Percentiles rank a stretch among this genome's conserved stretches.
Evolutionary conservation across 2,797 vertebrate genomes (phyloP).

Genomic region (Anguilla anguilla): DNA sequence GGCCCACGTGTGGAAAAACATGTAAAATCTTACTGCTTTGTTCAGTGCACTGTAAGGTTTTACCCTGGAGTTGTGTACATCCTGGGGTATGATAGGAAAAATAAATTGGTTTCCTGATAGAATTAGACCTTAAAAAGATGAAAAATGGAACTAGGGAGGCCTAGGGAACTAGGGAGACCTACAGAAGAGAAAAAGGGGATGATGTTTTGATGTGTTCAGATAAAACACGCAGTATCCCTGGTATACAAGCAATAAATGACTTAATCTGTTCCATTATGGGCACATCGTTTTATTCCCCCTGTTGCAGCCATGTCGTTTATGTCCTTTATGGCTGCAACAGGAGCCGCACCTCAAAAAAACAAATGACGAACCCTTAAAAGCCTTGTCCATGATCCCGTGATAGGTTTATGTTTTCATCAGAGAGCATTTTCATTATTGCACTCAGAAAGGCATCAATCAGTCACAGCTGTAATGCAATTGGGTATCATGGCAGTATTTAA

Average conservation of each 20-base stretch:
- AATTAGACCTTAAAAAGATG: too few species aligned
- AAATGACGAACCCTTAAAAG: neutral
- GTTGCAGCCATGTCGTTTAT: neutral
- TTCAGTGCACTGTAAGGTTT: too few species aligned
- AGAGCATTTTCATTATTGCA: neutral
- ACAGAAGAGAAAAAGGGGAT: neutral
- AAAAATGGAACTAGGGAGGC: too few species aligned
- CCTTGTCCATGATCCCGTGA: neutral
- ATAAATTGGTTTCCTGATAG: too few species aligned
- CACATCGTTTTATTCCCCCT: neutral
- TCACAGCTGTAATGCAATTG: neutral
- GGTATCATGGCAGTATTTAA: constrained; percentile 12
- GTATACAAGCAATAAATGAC: neutral
- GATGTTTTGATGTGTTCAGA: neutral
- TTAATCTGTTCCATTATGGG: constrained; percentile 10
- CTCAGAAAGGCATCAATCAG: constrained; percentile 7
- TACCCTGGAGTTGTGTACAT: too few species aligned
- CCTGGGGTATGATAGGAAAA: too few species aligned
- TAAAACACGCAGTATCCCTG: neutral
- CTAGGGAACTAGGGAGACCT: neutral
- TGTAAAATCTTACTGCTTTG: too few species aligned
- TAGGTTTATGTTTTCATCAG: constrained; percentile 8
- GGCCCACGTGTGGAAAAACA: too few species aligned
- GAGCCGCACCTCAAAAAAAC: neutral
- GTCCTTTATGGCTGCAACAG: neutral